Conservation (phyloP, 2,797 vertebrate genomes). For the Sebastes goodei region DNA sequence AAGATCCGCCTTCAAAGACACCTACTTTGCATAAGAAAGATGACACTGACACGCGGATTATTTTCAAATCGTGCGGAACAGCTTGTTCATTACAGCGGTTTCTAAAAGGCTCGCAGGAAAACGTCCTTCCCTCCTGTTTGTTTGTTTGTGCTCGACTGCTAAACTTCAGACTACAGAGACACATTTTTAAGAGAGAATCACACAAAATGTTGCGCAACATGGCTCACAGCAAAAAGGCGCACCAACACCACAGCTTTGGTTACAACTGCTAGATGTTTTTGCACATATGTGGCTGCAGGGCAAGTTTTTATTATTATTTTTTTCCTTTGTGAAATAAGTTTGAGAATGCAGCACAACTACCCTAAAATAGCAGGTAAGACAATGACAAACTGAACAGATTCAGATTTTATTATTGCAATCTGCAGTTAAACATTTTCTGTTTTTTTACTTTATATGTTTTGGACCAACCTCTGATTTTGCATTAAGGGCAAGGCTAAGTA, state of each 20-base stretch:
- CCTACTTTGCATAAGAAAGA: conserved; percentile 97
- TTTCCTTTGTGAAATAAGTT: background rate
- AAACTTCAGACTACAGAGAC: conserved; percentile 59
- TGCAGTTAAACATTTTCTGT: background rate
- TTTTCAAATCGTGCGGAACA: conserved; percentile 89
- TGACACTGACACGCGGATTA: conserved; percentile 92
- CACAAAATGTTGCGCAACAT: conserved; percentile 57
- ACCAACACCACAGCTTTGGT: conserved; percentile 15
- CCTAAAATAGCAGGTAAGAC: background rate
- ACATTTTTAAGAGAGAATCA: conserved; percentile 31
- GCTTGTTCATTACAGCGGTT: conserved; percentile 81
- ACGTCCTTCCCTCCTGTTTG: conserved; percentile 74
- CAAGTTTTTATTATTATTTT: background rate
- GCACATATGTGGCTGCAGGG: background rate
- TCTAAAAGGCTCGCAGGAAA: conserved; percentile 73
- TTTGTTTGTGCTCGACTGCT: conserved; percentile 49
- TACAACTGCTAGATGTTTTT: background rate
- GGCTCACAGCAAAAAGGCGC: conserved; percentile 27
- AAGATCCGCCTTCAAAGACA: conserved; percentile 92
- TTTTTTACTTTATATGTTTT: background rate
- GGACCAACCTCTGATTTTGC: background rate
- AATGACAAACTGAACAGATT: background rate
- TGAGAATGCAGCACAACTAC: background rate
- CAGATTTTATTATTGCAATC: background rate
- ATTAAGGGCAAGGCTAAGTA: background rate